Base-by-base conservation (phyloP, 2,113 vertebrate genomes). In the Myotis davidii region DNA sequence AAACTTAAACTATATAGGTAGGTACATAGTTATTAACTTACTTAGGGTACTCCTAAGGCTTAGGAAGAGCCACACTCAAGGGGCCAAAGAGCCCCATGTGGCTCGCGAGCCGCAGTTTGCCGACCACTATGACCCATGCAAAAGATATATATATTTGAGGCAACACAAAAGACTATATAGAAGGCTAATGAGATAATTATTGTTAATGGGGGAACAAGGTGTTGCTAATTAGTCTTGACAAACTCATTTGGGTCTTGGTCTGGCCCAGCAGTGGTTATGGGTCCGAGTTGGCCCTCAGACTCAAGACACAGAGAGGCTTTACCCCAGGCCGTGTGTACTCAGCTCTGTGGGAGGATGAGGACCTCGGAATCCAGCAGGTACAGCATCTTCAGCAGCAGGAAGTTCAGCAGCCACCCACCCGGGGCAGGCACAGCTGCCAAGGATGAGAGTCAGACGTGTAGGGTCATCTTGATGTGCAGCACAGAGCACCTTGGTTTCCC, bases 171-270 rank as follows among this genome's bases (percentile, higher is more conserved):
- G 8, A 69, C 18, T 52, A 39, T 2, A 23, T 39, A 37, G 9
- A 61, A 76, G 3, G 18, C 54, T 86, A 87, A 92, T 67, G 85
- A 64, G 86, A 56, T 52, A 59, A 72, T 92, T 52, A 13, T 50
- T 67, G 10, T 64, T 64, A 73, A 39, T n/a, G 1, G 29, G 13
- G 16, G 50, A 48, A 25, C 11, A 77, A 93, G 25, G 61, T 34
- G 9, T 50, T 59, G 56, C 61, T 82, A 25, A 74, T 84, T 52
- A 61, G n/a, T 85, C 73, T 89, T 84, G 48, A 90, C 21, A n/a
- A 37, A 65, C 18, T 64, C 32, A 39, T 34, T 20, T 77, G 52
- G n/a, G 39, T 88, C 34, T 83, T 39, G 20, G 6, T 37, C 65
- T 76, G 20, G 34, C 34, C 4, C 25, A 54, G 32, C 20, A 16